Conservation (phyloP, 2,888 invertebrate genomes). For the Ochropleura plecta region DNA sequence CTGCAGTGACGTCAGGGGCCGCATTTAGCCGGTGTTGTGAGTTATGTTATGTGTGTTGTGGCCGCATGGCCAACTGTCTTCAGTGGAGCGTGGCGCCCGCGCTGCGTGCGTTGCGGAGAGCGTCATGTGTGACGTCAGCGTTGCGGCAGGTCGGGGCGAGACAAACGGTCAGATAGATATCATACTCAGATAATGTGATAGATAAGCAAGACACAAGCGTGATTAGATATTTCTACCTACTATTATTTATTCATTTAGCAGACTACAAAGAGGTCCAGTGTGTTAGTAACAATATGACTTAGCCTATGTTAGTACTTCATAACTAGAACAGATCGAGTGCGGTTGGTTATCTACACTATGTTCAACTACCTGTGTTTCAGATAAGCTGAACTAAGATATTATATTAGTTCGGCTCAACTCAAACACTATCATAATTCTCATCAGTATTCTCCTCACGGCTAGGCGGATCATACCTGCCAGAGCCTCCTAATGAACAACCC, state of each 20-base stretch:
- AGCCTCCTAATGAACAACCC: slow-evolving; percentile 22
- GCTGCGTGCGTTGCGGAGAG: background rate
- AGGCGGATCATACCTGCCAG: background rate
- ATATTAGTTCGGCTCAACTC: background rate
- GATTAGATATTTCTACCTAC: background rate
- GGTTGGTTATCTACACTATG: no score
- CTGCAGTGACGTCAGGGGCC: slow-evolving; percentile 21
- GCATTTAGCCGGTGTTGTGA: slow-evolving; percentile 17
- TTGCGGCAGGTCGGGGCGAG: slow-evolving; percentile 36
- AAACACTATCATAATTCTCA: slow-evolving; percentile 3
- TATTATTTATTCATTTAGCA: no score
- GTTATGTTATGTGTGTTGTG: background rate
- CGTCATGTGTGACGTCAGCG: slow-evolving; percentile 3
- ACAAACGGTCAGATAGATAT: background rate
- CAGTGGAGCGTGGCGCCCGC: slow-evolving; percentile 2
- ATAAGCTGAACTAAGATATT: background rate
- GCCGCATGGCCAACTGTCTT: slow-evolving; percentile 5
- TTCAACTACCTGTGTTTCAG: background rate
- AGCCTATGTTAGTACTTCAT: no score
- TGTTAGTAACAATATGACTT: no score
- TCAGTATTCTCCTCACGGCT: slow-evolving; percentile 6
- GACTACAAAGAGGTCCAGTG: no score
- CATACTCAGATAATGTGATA: background rate
- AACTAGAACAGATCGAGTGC: no score
- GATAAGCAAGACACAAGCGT: background rate